Evolutionary conservation across 1,140 invertebrate species (phyloP), one percentile per base, ranked within the genome.

Genomic region (Wiebesia pumilae): DNA sequence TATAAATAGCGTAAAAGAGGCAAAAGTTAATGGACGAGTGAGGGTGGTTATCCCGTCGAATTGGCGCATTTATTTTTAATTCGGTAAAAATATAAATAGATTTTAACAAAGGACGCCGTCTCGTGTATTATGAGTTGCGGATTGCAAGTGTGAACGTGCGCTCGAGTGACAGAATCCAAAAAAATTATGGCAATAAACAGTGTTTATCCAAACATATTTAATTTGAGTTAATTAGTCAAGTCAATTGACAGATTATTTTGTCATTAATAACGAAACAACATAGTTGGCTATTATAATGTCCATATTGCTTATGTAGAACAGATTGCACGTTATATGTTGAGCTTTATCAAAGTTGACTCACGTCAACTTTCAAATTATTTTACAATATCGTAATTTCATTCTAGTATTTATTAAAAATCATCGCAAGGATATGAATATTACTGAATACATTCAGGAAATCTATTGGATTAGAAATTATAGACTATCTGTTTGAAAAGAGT

Each of bases 71-170:
- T 80, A 78, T 84, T 78, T 75, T 62, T 75, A 83, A 73, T 62
- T 51, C 51, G 69, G 30, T 40, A 35, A 16, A 78, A 21, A 30
- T 65, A 86, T 75, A 81, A 82, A 81, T 78, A 65, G 51, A 38
- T 19, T 67, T 78, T 82, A 38, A 86, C 79, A 86, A 81, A 86
- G 78, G 65, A 75, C 79, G 78, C n/a, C 12, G 40, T 43, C 65
- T 71, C 43, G 33, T 35, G 40, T 38, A 38, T 38, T 62, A 14
- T 19, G 14, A 38, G n/a, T 65, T 24, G 7, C 62, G 33, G 35
- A 38, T 43, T 69, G 30, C 75, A n/a, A 16, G 38, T 24, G 27
- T 47, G 24, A 33, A 7, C 30, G 33, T 33, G 65, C n/a, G 67
- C 14, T 19, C 27, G n/a, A 21, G 62, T 54, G 9, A 81, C 27